Percentiles rank a stretch among this genome's conserved stretches.
Conservation (phyloP, 2,888 invertebrate species). For the Mycalesis mineus region DNA sequence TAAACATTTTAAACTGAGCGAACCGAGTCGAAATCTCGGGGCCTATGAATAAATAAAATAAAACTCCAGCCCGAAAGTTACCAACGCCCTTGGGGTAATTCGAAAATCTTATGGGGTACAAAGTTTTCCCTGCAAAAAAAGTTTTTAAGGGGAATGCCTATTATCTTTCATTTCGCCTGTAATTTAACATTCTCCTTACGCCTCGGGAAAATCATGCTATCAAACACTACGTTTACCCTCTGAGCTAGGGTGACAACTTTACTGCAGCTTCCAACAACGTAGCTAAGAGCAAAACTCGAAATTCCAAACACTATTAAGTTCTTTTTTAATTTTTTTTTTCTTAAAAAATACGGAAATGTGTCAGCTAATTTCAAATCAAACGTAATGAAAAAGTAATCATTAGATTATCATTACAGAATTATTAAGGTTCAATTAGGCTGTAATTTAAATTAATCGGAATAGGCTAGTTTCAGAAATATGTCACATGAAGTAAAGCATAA, state of each 20-base stretch:
- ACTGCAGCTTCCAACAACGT: background rate
- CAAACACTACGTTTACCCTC: constrained; percentile 66
- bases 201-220: constrained; percentile 72
- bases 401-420: no score
- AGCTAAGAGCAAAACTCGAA: background rate
- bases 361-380: no score
- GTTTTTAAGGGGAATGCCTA: constrained; percentile 65
- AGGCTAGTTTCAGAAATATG: no score
- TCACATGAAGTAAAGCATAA: no score
- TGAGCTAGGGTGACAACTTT: constrained; percentile 68
- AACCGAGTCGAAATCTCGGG: constrained; percentile 1
- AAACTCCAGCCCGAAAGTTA: constrained; percentile 40
- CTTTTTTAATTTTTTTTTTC: no score
- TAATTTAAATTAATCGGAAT: no score
- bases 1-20: constrained; percentile 6
- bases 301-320: no score
- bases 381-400: no score
- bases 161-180: constrained; percentile 77
- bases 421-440: no score
- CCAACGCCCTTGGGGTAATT: constrained; percentile 53
- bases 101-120: constrained; percentile 68
- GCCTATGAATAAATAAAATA: constrained; percentile 71
- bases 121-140: constrained; percentile 62
- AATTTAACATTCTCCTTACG: constrained; percentile 74
- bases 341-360: no score